Evolutionary conservation across 2,888 invertebrate genomes (phyloP).

Genomic region (Cecidostiba fungosa): DNA sequence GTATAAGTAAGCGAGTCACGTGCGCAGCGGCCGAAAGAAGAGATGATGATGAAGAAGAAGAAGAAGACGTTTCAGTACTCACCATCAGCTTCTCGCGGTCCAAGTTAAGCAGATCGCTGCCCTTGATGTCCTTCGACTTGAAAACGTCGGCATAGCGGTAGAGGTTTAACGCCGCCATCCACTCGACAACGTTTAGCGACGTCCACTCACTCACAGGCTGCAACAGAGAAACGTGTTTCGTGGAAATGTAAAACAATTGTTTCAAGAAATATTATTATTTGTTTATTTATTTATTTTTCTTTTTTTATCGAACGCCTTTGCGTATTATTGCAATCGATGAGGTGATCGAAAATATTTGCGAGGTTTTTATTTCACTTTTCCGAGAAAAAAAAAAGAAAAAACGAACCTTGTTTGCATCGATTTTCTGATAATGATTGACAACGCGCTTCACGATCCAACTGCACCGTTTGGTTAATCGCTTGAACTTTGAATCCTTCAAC

Average conservation of each 20-base stretch:
- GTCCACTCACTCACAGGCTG: slow-evolving; percentile 88
- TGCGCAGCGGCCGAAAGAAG: not conserved
- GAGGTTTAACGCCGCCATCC: slow-evolving; percentile 88
- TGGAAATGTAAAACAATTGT: not conserved
- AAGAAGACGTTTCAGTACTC: slow-evolving; percentile 72
- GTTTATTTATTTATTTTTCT: not conserved
- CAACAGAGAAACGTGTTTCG: slow-evolving; percentile 47
- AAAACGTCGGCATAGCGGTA: slow-evolving; percentile 88
- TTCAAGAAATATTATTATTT: not conserved
- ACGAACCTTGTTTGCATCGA: not conserved
- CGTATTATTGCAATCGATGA: not conserved
- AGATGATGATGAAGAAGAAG: slow-evolving; percentile 15
- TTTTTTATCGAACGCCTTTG: not conserved
- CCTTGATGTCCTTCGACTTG: slow-evolving; percentile 87
- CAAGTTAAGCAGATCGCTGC: slow-evolving; percentile 84
- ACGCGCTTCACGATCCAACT: not conserved
- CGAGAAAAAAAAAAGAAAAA: not conserved
- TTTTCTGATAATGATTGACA: not conserved
- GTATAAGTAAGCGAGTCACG: slow-evolving; percentile 34
- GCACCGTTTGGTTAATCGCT: not conserved
- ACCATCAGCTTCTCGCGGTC: slow-evolving; percentile 86
- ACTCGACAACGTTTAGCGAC: slow-evolving; percentile 86
- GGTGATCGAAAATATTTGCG: not conserved
- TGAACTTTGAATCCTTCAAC: not conserved
- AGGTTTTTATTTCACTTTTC: not conserved